Conservation (phyloP, 2,797 vertebrate genomes). For the Etheostoma nigrum region DNA sequence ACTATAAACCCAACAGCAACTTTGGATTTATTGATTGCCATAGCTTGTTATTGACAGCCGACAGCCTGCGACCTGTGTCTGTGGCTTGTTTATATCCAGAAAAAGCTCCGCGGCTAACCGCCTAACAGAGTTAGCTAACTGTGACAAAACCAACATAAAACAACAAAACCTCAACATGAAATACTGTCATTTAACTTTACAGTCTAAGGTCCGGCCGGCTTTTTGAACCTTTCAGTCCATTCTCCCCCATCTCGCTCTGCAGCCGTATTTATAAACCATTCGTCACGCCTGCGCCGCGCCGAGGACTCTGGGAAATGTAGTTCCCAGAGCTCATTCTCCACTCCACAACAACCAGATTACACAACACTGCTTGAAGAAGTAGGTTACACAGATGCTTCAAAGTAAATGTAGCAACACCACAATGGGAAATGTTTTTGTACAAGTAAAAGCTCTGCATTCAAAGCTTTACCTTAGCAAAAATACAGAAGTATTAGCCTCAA, state of each 20-base stretch:
- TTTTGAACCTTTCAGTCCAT: too few relatives aligned
- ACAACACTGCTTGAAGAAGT: neutral
- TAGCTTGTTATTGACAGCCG: slow-evolving; percentile 12
- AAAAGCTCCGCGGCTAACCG: neutral
- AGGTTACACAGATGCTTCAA: too few relatives aligned
- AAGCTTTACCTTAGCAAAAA: too few relatives aligned
- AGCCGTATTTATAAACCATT: slow-evolving; percentile 10
- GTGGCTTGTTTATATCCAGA: neutral
- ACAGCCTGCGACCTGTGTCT: too few relatives aligned
- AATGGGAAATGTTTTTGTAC: too few relatives aligned
- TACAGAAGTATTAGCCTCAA: too few relatives aligned
- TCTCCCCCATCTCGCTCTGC: neutral
- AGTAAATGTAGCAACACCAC: too few relatives aligned
- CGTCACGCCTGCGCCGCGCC: neutral
- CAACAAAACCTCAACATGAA: accelerated
- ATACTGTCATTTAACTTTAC: accelerated
- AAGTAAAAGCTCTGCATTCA: too few relatives aligned
- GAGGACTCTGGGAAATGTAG: slow-evolving; percentile 60
- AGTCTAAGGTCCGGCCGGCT: accelerated
- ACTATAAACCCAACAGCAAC: slow-evolving; percentile 64
- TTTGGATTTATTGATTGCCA: slow-evolving; percentile 65
- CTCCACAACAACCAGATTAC: too few relatives aligned
- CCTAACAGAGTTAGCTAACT: neutral
- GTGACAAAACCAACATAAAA: accelerated
- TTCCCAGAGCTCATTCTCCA: neutral